A percentile compares a stretch with the other conserved stretches of the same genome.
phyloP scores from a whole-genome alignment of 2,888 invertebrate genomes.

The Dermolepida albohirtum region DNA sequence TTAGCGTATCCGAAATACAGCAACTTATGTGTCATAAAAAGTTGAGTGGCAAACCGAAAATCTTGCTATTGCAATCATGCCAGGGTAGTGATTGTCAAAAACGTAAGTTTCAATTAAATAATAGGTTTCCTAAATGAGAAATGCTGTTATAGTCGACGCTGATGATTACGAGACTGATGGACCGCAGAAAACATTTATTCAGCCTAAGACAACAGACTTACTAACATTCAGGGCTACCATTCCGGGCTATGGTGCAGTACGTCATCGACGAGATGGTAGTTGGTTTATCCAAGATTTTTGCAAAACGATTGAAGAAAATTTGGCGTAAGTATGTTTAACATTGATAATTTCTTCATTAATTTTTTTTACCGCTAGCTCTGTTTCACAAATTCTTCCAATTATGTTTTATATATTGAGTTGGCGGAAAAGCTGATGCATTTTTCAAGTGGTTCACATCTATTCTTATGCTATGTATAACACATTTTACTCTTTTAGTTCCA shows the following conservation, averaged over 20 bases:
- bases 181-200: constrained; percentile 14
- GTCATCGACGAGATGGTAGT: constrained; percentile 57
- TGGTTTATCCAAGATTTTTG: constrained; percentile 63
- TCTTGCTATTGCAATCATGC: constrained; percentile 71
- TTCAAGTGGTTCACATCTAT: too few relatives aligned
- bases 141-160: constrained; percentile 43
- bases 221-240: constrained; percentile 60
- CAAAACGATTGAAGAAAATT: constrained; percentile 52
- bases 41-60: constrained; percentile 67
- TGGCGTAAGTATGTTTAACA: constrained; percentile 49
- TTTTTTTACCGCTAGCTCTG: too few relatives aligned
- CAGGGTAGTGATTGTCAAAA: constrained; percentile 64
- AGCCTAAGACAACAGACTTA: constrained; percentile 55
- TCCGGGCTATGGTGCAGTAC: constrained; percentile 59
- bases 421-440: too few relatives aligned
- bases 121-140: constrained; percentile 32
- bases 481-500: too few relatives aligned
- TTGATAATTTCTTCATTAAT: neutral
- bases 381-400: too few relatives aligned
- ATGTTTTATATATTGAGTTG: too few relatives aligned
- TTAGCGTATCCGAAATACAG: constrained; percentile 64
- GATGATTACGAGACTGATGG: constrained; percentile 45
- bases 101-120: constrained; percentile 48
- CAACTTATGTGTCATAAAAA: constrained; percentile 60
- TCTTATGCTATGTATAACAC: too few relatives aligned